These are phyloP conservation scores for Mus pahari DNA, from an alignment of 2,113 vertebrate genomes.

Conservation along the genomic window DNA sequence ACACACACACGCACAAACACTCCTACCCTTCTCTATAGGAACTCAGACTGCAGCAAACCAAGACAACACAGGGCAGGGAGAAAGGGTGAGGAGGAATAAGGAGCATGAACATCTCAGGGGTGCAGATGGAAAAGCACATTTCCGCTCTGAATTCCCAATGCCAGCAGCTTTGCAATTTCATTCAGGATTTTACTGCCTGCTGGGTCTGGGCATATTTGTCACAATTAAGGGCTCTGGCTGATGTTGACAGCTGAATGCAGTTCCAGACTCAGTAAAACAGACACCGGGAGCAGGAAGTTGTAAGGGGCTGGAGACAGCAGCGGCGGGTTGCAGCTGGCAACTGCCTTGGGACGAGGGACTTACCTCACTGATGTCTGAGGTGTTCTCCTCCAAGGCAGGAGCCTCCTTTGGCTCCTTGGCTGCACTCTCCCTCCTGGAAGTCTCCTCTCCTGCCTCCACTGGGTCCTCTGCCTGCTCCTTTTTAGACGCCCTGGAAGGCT, in stretches of 20 bases:
- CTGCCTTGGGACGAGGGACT: background rate
- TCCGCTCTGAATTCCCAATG: constrained; percentile 16
- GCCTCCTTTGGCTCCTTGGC: constrained; percentile 44
- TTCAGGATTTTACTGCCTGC: constrained; percentile 53
- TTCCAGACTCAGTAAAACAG: background rate
- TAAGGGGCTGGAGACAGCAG: background rate
- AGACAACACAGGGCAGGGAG: background rate
- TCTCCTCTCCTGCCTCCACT: background rate
- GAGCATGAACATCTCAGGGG: background rate
- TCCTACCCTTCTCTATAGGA: background rate
- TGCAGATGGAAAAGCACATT: background rate
- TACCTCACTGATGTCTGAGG: constrained; percentile 75
- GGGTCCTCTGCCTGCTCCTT: background rate
- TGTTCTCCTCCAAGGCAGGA: constrained; percentile 49
- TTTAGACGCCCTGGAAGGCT: background rate
- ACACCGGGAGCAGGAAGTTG: background rate
- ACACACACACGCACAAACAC: background rate
- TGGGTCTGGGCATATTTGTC: background rate
- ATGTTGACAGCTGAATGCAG: constrained; percentile 17
- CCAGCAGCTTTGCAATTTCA: constrained; percentile 32
- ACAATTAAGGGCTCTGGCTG: background rate
- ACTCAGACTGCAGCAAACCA: background rate
- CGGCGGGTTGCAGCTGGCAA: background rate
- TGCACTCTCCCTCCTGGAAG: constrained; percentile 54
- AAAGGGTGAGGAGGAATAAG: background rate